Base-by-base conservation (phyloP, 2,797 vertebrate species). In the Enteromius fasciolatus region DNA sequence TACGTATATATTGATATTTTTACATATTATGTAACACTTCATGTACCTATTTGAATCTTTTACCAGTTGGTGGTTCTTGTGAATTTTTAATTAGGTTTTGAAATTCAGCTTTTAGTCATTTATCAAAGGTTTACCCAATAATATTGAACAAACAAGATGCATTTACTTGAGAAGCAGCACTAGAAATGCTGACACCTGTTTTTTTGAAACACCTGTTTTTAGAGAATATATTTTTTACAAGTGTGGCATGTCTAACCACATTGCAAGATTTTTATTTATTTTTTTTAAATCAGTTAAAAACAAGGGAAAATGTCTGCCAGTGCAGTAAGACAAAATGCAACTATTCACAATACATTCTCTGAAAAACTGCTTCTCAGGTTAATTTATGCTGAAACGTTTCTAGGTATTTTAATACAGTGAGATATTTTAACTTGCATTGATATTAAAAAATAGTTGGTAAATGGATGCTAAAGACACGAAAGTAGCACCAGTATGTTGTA, bases 361-460 rank as follows among this genome's bases (percentile, higher is more conserved):
- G 10, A 39, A 41, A 23, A 23, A 9, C 17, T 50, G 10, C 15
- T 52, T 52, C 2, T 28, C 1, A 31, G 18, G n/a, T 9, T 44
- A n/a, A 44, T 23, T 41, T 41, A 23, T 69, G 5, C 12, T 25
- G 2, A 39, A 20, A 36, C 18, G 20, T 39, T 41, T 44, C 12
- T n/a, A 41, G 5, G 14, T 15, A 68, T 39, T 39, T 39, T 39
- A n/a, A 39, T 39, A 12, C 4, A 20, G 33, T 39, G 18, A 67
- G 31, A 39, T 46, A 70, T 28, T 70, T 14, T 17, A 74, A 52
- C 18, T 52, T 36, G 70, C 18, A 36, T 52, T 74, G 70, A 74
- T 18, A 72, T 50, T 3, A 50, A 46, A 33, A 14, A 4, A 72
- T 18, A 11, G 15, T 10, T 28, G 25, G 44, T 18, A 25, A 10